Percentiles rank a stretch among this genome's conserved stretches.
phyloP scores from a whole-genome alignment of 2,797 vertebrate genomes.

The Acrocephalus scirpaceus region DNA sequence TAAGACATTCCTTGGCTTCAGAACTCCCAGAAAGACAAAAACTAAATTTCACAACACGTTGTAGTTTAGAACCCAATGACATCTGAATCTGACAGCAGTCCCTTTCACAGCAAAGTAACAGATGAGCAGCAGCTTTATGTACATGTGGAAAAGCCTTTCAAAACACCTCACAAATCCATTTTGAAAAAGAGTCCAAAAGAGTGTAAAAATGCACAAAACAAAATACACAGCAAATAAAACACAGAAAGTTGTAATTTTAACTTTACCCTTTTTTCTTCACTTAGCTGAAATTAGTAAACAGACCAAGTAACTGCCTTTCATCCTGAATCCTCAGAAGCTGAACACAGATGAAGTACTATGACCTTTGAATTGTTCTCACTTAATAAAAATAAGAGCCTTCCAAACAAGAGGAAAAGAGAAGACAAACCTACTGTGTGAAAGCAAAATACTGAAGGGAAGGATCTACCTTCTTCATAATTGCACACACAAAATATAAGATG shows the following conservation, averaged over 20 bases:
- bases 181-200: background rate
- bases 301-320: background rate
- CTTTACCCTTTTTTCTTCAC: background rate
- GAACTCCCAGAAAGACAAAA: background rate
- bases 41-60: background rate
- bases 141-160: background rate
- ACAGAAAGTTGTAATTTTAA: background rate
- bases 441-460: background rate
- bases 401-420: background rate
- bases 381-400: background rate
- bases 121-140: background rate
- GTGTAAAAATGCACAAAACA: background rate
- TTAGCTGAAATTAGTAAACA: background rate
- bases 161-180: background rate
- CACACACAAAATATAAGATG: background rate
- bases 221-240: background rate
- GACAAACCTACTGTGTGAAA: background rate
- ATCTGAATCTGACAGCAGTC: background rate
- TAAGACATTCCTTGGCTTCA: background rate
- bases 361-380: background rate
- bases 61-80: fast-evolving
- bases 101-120: background rate
- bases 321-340: background rate
- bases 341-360: background rate
- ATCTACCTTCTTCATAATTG: background rate